Evolutionary conservation across 2,113 vertebrate genomes (phyloP).

Genomic region (Riparia riparia): DNA sequence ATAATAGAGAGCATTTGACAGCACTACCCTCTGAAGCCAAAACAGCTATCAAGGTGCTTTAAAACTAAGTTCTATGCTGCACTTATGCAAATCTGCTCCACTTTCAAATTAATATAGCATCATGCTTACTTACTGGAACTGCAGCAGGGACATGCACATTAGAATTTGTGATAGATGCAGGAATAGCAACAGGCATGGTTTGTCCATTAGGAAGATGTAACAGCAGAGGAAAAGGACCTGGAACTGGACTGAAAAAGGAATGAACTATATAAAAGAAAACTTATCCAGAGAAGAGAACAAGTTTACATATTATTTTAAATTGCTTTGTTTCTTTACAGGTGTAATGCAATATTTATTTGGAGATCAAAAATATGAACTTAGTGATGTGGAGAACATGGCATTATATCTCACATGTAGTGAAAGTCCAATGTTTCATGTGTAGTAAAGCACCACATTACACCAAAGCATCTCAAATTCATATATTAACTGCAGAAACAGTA

Average conservation of each 20-base stretch:
- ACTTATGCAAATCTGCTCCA: conserved; percentile 61
- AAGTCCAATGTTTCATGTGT: conserved; percentile 24
- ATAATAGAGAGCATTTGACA: conserved; percentile 56
- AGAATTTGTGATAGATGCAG: conserved; percentile 96
- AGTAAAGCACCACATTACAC: conserved; percentile 37
- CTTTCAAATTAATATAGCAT: conserved; percentile 70
- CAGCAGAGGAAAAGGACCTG: conserved; percentile 96
- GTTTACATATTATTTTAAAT: conserved; percentile 27
- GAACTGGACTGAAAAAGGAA: conserved; percentile 89
- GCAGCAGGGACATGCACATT: conserved; percentile 96
- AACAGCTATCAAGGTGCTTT: conserved; percentile 57
- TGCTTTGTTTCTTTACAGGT: background rate
- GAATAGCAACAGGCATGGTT: conserved; percentile 97
- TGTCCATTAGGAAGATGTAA: conserved; percentile 99
- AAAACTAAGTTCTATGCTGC: conserved; percentile 48
- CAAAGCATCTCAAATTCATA: conserved; percentile 12
- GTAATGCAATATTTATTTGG: conserved; percentile 7
- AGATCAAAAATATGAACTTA: conserved; percentile 43
- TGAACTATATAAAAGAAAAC: conserved; percentile 69
- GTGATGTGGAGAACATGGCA: conserved; percentile 35
- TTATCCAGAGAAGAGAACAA: conserved; percentile 55
- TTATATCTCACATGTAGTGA: conserved; percentile 39
- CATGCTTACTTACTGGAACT: conserved; percentile 90
- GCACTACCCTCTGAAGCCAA: conserved; percentile 58
- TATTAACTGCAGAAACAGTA: background rate